Evolutionary conservation across 1,140 invertebrate species (phyloP).

Genomic region (Habropoda laboriosa): DNA sequence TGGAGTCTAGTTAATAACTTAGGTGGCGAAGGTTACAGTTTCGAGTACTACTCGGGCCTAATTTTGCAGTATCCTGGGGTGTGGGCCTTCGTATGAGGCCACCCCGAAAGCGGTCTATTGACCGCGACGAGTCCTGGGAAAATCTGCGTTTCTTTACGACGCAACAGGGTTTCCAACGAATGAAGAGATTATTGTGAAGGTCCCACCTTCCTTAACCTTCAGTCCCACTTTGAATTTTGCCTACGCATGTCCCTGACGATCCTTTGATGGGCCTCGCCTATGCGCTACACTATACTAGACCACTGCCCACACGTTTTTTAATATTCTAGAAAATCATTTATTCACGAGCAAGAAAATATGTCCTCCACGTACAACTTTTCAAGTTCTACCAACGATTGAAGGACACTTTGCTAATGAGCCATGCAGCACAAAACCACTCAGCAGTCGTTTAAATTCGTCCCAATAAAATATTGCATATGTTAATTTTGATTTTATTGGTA

Average conservation of each 20-base stretch:
- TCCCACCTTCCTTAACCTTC: slow-evolving; percentile 46
- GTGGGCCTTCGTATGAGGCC: no score
- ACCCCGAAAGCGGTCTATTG: no score
- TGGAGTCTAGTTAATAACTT: no score
- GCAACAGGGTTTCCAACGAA: slow-evolving; percentile 13
- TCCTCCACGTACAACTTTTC: neutral
- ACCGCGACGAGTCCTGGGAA: no score
- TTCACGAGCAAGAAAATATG: neutral
- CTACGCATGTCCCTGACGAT: slow-evolving; percentile 59
- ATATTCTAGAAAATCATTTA: neutral
- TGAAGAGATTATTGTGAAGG: slow-evolving; percentile 22
- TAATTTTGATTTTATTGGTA: slow-evolving; percentile 8
- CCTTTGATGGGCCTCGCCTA: slow-evolving; percentile 49
- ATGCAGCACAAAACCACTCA: neutral
- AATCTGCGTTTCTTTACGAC: no score
- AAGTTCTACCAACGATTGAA: neutral
- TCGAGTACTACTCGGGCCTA: no score
- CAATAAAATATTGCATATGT: slow-evolving; percentile 9
- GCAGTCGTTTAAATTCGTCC: neutral
- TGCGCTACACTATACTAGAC: neutral
- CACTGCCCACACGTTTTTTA: neutral
- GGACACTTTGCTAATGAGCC: neutral
- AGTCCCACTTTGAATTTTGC: slow-evolving; percentile 51
- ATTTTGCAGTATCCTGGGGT: no score
- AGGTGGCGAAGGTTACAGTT: no score